Evolutionary conservation across 2,888 invertebrate species (phyloP).

Genomic region (Eupeodes luniger): DNA sequence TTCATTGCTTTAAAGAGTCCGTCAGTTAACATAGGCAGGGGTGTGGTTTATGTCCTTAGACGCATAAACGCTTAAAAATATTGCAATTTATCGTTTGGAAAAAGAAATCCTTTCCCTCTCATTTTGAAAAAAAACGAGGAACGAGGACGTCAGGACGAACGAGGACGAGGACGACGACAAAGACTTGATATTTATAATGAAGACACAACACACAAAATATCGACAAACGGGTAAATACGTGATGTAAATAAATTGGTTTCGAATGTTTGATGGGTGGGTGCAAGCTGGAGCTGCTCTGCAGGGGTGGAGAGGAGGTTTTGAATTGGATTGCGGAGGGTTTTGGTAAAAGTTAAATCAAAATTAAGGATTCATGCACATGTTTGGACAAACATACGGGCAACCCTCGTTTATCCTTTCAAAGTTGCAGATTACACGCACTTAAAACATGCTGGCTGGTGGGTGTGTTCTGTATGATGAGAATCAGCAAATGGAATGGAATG

Average conservation of each 20-base stretch:
- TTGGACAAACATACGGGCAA: conserved; percentile 56
- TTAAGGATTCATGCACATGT: conserved; percentile 72
- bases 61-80: conserved; percentile 66
- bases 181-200: conserved; percentile 43
- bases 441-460: conserved; percentile 51
- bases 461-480: background rate
- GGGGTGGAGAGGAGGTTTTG: background rate
- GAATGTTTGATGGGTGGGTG: background rate
- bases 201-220: conserved; percentile 61
- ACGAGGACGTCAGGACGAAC: too few relatives aligned
- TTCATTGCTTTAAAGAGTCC: conserved; percentile 35
- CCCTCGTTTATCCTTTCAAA: conserved; percentile 46
- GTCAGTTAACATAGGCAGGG: background rate
- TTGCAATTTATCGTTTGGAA: conserved; percentile 72
- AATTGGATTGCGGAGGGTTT: background rate
- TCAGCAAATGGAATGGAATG: too few relatives aligned
- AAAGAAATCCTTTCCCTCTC: conserved; percentile 43
- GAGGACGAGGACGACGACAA: too few relatives aligned
- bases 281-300: background rate
- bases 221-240: conserved; percentile 44
- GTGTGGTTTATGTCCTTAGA: conserved; percentile 32
- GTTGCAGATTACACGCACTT: conserved; percentile 69
- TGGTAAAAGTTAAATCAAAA: conserved; percentile 42
- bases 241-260: conserved; percentile 42
- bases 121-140: background rate